A percentile compares a stretch with the other conserved stretches of the same genome.
Evolutionary conservation across 2,888 invertebrate genomes (phyloP).

Genomic region (Lithosia quadra): DNA sequence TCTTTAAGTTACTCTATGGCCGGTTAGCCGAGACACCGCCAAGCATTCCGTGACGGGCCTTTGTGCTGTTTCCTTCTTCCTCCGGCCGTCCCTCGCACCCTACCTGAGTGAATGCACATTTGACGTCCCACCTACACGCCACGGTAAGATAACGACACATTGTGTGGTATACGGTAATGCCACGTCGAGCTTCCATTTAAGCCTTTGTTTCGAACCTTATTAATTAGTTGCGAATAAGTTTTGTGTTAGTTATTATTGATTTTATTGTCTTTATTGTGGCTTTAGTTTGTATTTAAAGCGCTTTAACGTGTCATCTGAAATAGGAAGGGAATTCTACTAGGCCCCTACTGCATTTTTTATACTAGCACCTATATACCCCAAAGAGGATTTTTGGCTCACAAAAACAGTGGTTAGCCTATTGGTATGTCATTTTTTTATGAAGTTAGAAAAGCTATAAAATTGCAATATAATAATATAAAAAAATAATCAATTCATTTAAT

Average conservation of each 20-base stretch:
- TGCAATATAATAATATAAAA: no score
- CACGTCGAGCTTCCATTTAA: slow-evolving; percentile 18
- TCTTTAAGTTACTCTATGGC: slow-evolving; percentile 45
- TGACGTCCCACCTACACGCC: slow-evolving; percentile 57
- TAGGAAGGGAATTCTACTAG: no score
- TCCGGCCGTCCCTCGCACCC: slow-evolving; percentile 56
- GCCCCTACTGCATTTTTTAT: no score
- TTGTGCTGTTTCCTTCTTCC: slow-evolving; percentile 71
- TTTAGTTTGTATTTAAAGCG: no score
- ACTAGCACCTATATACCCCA: no score
- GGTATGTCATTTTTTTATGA: no score
- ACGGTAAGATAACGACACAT: slow-evolving; percentile 50
- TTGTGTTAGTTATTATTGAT: slow-evolving; percentile 14
- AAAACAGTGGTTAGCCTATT: no score
- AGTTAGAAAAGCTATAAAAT: no score
- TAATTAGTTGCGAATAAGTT: slow-evolving; percentile 32
- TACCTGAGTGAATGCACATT: slow-evolving; percentile 66
- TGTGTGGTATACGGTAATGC: slow-evolving; percentile 39
- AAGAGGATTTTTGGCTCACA: no score
- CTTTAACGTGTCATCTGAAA: no score
- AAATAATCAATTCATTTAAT: no score
- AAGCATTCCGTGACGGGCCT: slow-evolving; percentile 64
- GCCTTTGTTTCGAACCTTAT: slow-evolving; percentile 24
- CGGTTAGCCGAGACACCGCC: slow-evolving; percentile 60
- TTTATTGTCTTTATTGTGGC: background rate